phyloP scores from a whole-genome alignment of 2,888 invertebrate genomes.

The Autographa gamma region DNA sequence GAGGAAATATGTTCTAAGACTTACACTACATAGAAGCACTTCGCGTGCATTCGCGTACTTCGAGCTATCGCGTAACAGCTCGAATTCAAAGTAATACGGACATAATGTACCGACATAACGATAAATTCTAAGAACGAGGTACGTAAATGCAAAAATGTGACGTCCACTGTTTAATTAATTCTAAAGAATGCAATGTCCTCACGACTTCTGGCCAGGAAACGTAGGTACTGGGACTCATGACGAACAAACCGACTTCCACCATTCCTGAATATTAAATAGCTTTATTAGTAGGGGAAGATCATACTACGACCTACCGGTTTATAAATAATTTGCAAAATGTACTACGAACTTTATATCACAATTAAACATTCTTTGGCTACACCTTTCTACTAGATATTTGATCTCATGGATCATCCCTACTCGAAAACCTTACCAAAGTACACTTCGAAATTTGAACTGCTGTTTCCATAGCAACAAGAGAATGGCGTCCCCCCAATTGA shows the following conservation, averaged over 20 bases:
- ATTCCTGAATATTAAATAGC: slow-evolving; percentile 31
- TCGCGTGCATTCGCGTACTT: not conserved
- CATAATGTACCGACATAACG: slow-evolving; percentile 36
- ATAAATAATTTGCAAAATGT: not conserved
- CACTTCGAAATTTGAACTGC: not conserved
- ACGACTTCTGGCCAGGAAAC: slow-evolving; percentile 49
- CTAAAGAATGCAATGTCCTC: slow-evolving; percentile 49
- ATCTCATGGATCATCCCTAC: not conserved
- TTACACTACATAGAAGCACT: slow-evolving; percentile 4
- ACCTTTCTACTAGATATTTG: not conserved
- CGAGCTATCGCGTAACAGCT: slow-evolving; percentile 14
- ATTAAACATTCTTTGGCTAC: not conserved
- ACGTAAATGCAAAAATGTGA: slow-evolving; percentile 49
- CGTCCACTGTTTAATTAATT: slow-evolving; percentile 52
- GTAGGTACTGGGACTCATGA: slow-evolving; percentile 12
- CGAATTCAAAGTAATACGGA: slow-evolving; percentile 35
- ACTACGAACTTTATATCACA: not conserved
- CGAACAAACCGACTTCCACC: slow-evolving; percentile 30
- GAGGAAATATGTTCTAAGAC: not conserved
- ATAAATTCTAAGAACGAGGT: slow-evolving; percentile 43
- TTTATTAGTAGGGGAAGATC: slow-evolving; percentile 3
- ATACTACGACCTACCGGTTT: not conserved
- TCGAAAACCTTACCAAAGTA: not conserved
- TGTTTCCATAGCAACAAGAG: not conserved
- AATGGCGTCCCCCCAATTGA: not conserved